A percentile compares a stretch with the other conserved stretches of the same genome.
Evolutionary conservation across 2,113 vertebrate species (phyloP).

Genomic region (Gymnarchus niloticus): DNA sequence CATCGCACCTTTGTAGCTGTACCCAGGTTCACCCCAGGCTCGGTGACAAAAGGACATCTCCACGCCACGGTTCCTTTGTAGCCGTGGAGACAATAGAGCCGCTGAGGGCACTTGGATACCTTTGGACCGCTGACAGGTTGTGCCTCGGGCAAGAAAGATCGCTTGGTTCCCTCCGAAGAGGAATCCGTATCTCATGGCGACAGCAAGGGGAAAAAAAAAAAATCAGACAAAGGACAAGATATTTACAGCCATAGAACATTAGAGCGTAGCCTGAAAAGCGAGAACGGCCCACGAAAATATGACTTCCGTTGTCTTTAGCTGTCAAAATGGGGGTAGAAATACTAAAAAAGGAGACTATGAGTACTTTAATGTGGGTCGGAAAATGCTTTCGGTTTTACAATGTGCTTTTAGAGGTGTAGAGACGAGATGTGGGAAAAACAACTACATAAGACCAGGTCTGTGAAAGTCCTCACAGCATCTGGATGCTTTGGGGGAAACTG

Average conservation of each 20-base stretch:
- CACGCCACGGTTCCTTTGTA: conserved; percentile 48
- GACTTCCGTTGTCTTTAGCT: background rate
- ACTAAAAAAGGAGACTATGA: too few relatives aligned
- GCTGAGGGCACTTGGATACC: conserved; percentile 63
- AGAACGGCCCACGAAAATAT: background rate
- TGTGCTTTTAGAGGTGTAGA: too few relatives aligned
- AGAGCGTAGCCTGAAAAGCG: background rate
- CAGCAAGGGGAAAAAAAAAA: conserved; percentile 48
- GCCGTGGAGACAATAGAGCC: conserved; percentile 61
- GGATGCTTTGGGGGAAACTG: too few relatives aligned
- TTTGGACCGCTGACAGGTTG: conserved; percentile 58
- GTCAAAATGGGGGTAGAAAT: background rate
- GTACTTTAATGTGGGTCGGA: too few relatives aligned
- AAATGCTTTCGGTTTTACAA: too few relatives aligned
- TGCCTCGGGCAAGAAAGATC: conserved; percentile 61
- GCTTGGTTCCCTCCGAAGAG: conserved; percentile 57
- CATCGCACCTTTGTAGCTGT: conserved; percentile 56
- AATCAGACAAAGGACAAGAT: background rate
- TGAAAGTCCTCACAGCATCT: too few relatives aligned
- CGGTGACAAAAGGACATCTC: conserved; percentile 47
- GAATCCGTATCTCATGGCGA: conserved; percentile 39
- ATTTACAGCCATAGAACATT: background rate
- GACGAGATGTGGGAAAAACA: too few relatives aligned
- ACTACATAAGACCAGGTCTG: too few relatives aligned
- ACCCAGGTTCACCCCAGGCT: conserved; percentile 45